Evolutionary conservation across 2,797 vertebrate species (phyloP).

Genomic region (Pagetopsis macropterus): DNA sequence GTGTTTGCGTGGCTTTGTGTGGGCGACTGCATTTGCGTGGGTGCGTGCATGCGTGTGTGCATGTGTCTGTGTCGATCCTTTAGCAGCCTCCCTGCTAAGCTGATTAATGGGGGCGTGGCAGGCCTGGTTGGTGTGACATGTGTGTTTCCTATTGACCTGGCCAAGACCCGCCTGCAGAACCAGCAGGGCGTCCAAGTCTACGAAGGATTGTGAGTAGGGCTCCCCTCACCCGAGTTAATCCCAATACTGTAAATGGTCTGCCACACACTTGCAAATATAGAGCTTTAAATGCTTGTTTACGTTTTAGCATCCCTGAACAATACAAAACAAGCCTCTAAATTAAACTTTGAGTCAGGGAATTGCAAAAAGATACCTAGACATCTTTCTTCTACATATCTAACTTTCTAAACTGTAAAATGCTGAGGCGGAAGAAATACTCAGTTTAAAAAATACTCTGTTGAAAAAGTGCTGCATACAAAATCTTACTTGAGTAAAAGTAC

Average conservation of each 20-base stretch:
- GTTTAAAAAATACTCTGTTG: too few relatives aligned
- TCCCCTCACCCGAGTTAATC: conserved; percentile 23
- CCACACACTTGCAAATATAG: conserved; percentile 6
- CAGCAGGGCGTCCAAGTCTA: conserved; percentile 89
- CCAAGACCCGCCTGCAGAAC: conserved; percentile 93
- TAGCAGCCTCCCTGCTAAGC: conserved; percentile 88
- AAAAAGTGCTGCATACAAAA: too few relatives aligned
- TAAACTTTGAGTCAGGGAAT: not conserved
- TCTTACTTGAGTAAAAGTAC: too few relatives aligned
- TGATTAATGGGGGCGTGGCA: conserved; percentile 92
- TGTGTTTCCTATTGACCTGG: conserved; percentile 93
- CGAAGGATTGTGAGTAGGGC: conserved; percentile 88
- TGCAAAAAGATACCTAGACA: not conserved
- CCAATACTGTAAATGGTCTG: conserved; percentile 8
- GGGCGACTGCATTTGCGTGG: conserved; percentile 37
- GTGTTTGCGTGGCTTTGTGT: conserved; percentile 29
- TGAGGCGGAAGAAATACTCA: too few relatives aligned
- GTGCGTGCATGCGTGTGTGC: conserved; percentile 57
- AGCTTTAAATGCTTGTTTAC: not conserved
- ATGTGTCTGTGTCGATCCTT: conserved; percentile 71
- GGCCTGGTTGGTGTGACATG: conserved; percentile 92
- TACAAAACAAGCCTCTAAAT: not conserved
- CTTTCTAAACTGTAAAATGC: conserved; percentile 5
- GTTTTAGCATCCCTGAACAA: not conserved
- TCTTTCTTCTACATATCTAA: conserved; percentile 3